Evolutionary conservation across 2,888 invertebrate species (phyloP).

Genomic region (Stenoptilia bipunctidactyla): DNA sequence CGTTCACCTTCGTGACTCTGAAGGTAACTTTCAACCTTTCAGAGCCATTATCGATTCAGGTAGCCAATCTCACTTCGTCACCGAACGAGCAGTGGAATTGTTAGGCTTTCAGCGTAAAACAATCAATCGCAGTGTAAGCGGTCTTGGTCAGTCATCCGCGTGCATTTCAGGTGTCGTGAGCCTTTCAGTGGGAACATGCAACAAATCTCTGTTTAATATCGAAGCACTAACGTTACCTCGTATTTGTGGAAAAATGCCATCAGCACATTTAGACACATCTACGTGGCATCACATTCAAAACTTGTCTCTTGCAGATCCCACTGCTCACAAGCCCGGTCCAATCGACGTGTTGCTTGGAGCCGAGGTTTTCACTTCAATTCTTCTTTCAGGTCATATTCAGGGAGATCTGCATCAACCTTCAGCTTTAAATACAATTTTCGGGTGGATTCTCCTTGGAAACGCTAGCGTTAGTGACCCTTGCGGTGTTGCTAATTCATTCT

Average conservation of each 20-base stretch:
- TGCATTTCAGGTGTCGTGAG: not conserved
- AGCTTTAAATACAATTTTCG: no score
- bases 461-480: no score
- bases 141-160: not conserved
- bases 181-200: not conserved
- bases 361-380: conserved; percentile 1
- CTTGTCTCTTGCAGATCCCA: not conserved
- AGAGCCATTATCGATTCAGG: no score
- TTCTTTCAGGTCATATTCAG: not conserved
- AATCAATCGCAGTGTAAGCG: not conserved
- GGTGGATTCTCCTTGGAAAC: no score
- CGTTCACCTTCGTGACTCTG: no score
- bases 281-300: not conserved
- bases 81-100: no score
- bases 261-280: not conserved
- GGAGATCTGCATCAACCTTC: not conserved
- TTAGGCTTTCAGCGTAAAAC: no score
- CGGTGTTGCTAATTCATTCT: no score
- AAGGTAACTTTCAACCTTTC: no score
- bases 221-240: not conserved
- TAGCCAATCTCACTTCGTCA: no score
- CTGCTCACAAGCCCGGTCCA: conserved; percentile 1
- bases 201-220: not conserved
- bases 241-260: not conserved
- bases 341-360: conserved; percentile 3